Evolutionary conservation across 2,888 invertebrate genomes (phyloP).

Genomic region (Macaria notata): DNA sequence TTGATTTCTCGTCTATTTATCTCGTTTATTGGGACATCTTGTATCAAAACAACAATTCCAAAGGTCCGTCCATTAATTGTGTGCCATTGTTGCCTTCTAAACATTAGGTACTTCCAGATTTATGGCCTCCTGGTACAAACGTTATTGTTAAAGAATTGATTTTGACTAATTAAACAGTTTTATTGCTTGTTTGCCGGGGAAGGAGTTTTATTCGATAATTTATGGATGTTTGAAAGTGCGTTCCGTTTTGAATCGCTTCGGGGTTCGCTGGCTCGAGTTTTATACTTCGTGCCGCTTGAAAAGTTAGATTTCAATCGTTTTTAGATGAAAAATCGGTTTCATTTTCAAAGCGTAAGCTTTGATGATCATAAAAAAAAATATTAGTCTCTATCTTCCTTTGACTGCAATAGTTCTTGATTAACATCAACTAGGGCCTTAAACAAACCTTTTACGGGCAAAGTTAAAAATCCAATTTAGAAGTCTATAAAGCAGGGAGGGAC

Average conservation of each 20-base stretch:
- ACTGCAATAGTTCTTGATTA: too few relatives aligned
- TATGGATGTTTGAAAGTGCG: slow-evolving; percentile 25
- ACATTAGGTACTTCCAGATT: slow-evolving; percentile 48
- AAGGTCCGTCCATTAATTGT: slow-evolving; percentile 23
- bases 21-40: slow-evolving; percentile 4
- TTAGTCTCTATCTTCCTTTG: too few relatives aligned
- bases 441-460: slow-evolving; percentile 2
- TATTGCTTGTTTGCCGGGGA: slow-evolving; percentile 43
- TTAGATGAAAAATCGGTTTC: too few relatives aligned
- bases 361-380: too few relatives aligned
- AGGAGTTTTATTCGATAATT: slow-evolving; percentile 34
- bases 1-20: too few relatives aligned
- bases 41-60: slow-evolving; percentile 21
- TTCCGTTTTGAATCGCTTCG: slow-evolving; percentile 11
- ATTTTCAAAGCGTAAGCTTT: too few relatives aligned
- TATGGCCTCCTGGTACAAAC: slow-evolving; percentile 47
- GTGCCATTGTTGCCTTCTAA: slow-evolving; percentile 56
- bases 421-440: neutral
- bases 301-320: too few relatives aligned
- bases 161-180: slow-evolving; percentile 62
- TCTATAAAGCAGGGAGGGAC: slow-evolving; percentile 24
- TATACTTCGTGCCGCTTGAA: neutral
- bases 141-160: slow-evolving; percentile 61
- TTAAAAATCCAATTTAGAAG: slow-evolving; percentile 10
- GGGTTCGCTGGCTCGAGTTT: neutral